Evolutionary conservation across 2,797 vertebrate genomes (phyloP), one percentile per base, ranked within the genome.

Genomic region (Astyanax mexicanus): DNA sequence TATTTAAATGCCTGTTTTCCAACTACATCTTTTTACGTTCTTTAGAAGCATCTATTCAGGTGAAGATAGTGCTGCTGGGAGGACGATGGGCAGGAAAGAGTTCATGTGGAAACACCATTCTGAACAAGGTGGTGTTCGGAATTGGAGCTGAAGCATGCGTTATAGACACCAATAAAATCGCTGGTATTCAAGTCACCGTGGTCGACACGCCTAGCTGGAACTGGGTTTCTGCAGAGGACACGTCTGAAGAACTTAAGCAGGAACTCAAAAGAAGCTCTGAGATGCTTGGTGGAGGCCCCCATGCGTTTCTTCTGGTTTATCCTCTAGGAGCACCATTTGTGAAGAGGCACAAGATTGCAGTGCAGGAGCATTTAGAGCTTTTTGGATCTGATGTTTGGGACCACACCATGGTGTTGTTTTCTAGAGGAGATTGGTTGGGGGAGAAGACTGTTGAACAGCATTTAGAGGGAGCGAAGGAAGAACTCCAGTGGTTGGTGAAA

Each of bases 41-140:
- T 38, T 13, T 23, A 38, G 21, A 45, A 61, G 70, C 42, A 37
- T 11, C 5, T 0, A n/a, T 27, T 17, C 27, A 64, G 2, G 37
- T 74, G 47, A 69, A 62, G 47, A 44, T 64, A 3, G 7, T 69
- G 19, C 38, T 79, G 8, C 57, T 79, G 44, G 71, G 71, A 51
- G 77, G 77, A 52, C 19, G 38, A 6, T 79, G 70, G 71, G 71
- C 13, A 38, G 71, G 77, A 17, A 74, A 79, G 72, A 79, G 71
- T 52, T 74, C 77, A 3, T 51, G 12, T 62, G 64, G 65, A 49
- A 79, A 79, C 11, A 74, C 65, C 15, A 69, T 74, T 42, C 37
- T 79, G 38, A 69, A 70, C 49, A 76, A 62, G 2, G 57, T 79
- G 13, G 70, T 67, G 13, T 79, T 79, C 42, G 21, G 47, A 32